Evolutionary conservation across 1,140 invertebrate species (phyloP), one percentile per base, ranked within the genome.

Genomic region (Dendroctonus ponderosae): DNA sequence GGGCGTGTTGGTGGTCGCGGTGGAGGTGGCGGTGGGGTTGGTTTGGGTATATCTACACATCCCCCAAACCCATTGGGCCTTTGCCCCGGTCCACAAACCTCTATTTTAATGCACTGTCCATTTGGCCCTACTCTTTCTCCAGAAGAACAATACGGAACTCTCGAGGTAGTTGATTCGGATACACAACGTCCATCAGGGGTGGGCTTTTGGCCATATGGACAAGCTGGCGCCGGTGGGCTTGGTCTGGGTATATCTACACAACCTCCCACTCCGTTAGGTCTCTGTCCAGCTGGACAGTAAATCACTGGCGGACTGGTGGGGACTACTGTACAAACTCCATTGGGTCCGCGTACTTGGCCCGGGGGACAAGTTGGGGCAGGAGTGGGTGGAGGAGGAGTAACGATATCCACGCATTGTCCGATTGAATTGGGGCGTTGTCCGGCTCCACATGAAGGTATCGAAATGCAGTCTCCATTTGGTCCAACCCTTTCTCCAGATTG

Each of bases 241-340:
- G 50, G 50, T 12, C 4, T 42, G 5, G 49, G 50, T 41, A 53
- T 52, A 11, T n/a, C 14, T 62, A 6, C 61, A 52, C 61, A 62
- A 8, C 41, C 15, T 52, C 61, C 61, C 15, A 37, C 51, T 14
- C 38, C 6, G 5, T n/a, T 26, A 4, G 41, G 41, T 44, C 7
- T 64, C 56, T 64, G 51, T 64, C 62, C 62, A 6, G 52, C 39
- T 56, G 38, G 41, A 57, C 62, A 64, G n/a, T n/a, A n/a, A n/a
- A n/a, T n/a, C n/a, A n/a, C n/a, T n/a, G n/a, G n/a, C n/a, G n/a
- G 11, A 54, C 50, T 66, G 59, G 62, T 58, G 61, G n/a, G 64
- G 7, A 60, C 53, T 58, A 60, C 52, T 15, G 61, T 61, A 56
- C 70, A 72, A 5, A 41, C 12, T 46, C 71, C 71, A 54, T 71